Base-by-base conservation (phyloP, 2,113 vertebrate species). In the Ceuthmochares aereus region DNA sequence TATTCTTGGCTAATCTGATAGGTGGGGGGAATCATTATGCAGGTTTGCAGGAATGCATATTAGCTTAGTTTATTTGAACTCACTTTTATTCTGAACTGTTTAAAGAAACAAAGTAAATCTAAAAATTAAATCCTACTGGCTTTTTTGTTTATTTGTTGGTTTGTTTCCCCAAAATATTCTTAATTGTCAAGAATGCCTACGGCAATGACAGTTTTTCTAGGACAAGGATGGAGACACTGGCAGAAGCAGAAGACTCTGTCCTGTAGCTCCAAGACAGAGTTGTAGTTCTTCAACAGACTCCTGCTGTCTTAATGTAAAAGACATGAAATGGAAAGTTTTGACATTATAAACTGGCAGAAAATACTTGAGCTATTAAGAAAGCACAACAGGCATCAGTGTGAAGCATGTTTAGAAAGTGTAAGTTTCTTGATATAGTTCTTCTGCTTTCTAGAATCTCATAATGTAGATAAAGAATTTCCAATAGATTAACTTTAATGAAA, bases 331-430 rank as follows among this genome's bases (percentile, higher is more conserved):
- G 27, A 74, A 77, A 32, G 14, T 5, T 86, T 70, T 84, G 67
- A 42, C 59, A 51, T n/a, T 74, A 56, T 18, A 73, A 66, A 84
- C 21, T 37, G 11, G 21, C 42, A 92, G 86, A 90, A 90, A 43
- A 8, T 15, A 63, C 4, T n/a, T 45, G 3, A 54, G 23, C 22
- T 67, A 25, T 59, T 93, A 43, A 77, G n/a, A 79, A 52, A 77
- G 20, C 54, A 51, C 23, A 86, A 47, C 8, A 59, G 7, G 29
- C 23, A 69, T 66, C 32, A 43, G 8, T 5, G 21, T 55, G 25
- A 21, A 55, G 16, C n/a, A 58, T 0, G 5, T 16, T 76, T 56
- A 62, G 2, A 51, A 93, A 58, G 16, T 0, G 0, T 47, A 34
- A 76, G 10, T 58, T 78, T 59, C 34, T 47, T 78, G 10, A 86